Conservation (phyloP, 2,888 invertebrate genomes). For the Drosophila dives region DNA sequence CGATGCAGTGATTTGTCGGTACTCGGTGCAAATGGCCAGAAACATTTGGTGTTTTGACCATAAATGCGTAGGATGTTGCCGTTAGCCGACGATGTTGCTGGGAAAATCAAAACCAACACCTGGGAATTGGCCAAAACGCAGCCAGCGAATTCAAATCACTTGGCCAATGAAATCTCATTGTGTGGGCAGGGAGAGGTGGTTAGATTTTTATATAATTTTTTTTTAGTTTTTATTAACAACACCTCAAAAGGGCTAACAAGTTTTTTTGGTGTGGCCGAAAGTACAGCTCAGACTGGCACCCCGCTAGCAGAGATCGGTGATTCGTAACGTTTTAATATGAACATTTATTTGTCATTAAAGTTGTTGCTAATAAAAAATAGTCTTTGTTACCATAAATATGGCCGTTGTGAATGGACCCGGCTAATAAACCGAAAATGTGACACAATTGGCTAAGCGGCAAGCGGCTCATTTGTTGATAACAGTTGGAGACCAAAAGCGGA, state of each 20-base stretch:
- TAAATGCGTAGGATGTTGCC: constrained; percentile 54
- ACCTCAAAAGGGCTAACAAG: constrained; percentile 66
- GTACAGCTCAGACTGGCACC: constrained; percentile 2
- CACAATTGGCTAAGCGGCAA: constrained; percentile 62
- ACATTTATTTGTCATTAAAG: constrained; percentile 64
- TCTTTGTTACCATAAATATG: constrained; percentile 67
- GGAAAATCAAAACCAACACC: constrained; percentile 30
- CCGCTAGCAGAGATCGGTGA: constrained; percentile 15
- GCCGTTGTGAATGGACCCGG: constrained; percentile 31
- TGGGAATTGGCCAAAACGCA: constrained; percentile 48
- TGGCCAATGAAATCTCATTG: constrained; percentile 45
- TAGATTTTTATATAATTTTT: background rate
- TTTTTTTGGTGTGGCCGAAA: constrained; percentile 29
- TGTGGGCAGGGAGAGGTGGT: constrained; percentile 42
- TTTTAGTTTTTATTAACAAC: background rate
- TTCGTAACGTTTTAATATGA: constrained; percentile 53
- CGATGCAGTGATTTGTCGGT: constrained; percentile 35
- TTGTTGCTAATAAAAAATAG: constrained; percentile 57
- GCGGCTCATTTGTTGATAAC: constrained; percentile 75
- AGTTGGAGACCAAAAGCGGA: constrained; percentile 60
- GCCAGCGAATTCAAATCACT: constrained; percentile 22
- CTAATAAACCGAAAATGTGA: constrained; percentile 70
- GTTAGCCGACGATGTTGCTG: constrained; percentile 30
- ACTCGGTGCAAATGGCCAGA: constrained; percentile 27
- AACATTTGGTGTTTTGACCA: constrained; percentile 31